A percentile compares a stretch with the other conserved stretches of the same genome.
Conservation (phyloP, 2,797 vertebrate genomes). For the Heliangelus exortis region DNA sequence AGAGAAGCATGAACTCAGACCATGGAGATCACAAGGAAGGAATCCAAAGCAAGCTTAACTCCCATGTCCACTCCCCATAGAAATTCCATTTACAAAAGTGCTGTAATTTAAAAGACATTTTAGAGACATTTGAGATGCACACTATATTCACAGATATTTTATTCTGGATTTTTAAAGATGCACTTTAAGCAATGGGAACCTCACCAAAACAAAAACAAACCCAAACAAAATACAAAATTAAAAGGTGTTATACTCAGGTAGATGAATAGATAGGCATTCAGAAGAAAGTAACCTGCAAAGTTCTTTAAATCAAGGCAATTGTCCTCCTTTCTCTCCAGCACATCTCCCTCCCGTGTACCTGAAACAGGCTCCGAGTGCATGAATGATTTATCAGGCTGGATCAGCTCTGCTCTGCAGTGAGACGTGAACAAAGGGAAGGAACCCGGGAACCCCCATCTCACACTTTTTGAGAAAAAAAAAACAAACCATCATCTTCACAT, state of each 20-base stretch:
- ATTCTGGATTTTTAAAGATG: neutral
- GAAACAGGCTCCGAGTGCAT: neutral
- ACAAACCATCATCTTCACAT: neutral
- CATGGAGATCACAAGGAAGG: neutral
- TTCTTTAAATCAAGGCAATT: neutral
- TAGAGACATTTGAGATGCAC: neutral
- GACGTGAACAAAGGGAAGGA: accelerated
- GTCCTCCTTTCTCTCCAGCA: neutral
- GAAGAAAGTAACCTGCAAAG: neutral
- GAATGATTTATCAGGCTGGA: neutral
- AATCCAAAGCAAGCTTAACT: neutral
- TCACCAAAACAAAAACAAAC: neutral
- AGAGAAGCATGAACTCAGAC: neutral
- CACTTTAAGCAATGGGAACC: neutral
- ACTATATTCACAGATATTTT: neutral
- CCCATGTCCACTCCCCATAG: neutral
- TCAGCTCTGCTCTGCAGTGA: neutral
- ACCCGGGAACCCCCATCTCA: accelerated
- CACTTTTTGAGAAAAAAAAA: neutral
- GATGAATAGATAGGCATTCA: too few species aligned
- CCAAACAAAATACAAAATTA: neutral
- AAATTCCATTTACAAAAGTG: neutral
- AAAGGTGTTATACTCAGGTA: neutral
- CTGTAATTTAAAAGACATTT: neutral
- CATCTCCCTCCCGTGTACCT: neutral